phyloP scores from a whole-genome alignment of 2,113 vertebrate species.

The Anolis sagrei region DNA sequence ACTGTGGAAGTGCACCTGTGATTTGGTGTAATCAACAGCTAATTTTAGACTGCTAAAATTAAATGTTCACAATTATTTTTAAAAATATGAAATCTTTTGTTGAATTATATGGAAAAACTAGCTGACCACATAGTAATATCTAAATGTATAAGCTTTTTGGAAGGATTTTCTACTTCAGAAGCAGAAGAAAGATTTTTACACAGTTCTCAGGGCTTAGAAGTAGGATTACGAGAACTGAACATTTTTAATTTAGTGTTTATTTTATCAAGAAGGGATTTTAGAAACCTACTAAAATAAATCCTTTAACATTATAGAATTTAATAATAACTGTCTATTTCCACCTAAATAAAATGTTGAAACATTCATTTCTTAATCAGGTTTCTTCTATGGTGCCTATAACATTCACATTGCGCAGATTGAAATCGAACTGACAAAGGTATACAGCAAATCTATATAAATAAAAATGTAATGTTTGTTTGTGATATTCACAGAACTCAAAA shows the following conservation, averaged over 20 bases:
- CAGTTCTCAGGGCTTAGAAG: constrained; percentile 34
- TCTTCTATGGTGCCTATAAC: not conserved
- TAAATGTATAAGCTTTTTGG: too few relatives aligned
- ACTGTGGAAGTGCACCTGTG: constrained; percentile 47
- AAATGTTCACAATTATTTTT: constrained; percentile 50
- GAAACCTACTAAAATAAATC: constrained; percentile 3
- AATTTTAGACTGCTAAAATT: constrained; percentile 47
- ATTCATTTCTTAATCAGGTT: not conserved
- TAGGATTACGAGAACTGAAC: not conserved
- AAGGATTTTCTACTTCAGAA: not conserved
- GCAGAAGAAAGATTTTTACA: not conserved
- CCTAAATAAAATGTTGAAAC: constrained; percentile 3
- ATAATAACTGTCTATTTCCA: not conserved
- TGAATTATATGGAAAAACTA: constrained; percentile 8
- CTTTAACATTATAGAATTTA: not conserved
- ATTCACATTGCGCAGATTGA: not conserved
- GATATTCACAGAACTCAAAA: too few relatives aligned
- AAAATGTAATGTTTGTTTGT: too few relatives aligned
- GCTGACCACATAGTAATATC: not conserved
- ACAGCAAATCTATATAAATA: too few relatives aligned
- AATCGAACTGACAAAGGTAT: not conserved
- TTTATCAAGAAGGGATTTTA: constrained; percentile 4
- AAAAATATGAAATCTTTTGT: constrained; percentile 40
- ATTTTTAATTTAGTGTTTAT: not conserved
- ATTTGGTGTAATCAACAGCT: constrained; percentile 59